Evolutionary conservation across 2,797 vertebrate species (phyloP).

Genomic region (Darevskia mixta): DNA sequence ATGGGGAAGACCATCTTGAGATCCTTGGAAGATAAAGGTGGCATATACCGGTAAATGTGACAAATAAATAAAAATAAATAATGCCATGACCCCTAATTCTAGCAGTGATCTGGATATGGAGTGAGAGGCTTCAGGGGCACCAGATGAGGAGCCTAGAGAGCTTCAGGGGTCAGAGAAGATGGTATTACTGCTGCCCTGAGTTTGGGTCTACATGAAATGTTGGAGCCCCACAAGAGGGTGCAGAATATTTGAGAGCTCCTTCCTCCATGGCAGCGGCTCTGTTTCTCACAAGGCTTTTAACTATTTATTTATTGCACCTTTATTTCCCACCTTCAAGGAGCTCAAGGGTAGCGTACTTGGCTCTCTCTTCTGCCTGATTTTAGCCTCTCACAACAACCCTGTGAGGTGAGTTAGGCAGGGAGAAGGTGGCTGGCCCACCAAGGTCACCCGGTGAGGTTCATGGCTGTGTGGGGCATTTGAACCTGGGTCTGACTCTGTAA

Average conservation of each 20-base stretch:
- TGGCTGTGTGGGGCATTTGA: not conserved
- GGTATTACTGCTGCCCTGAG: no score
- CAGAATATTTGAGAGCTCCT: not conserved
- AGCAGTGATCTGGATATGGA: no score
- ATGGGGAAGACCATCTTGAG: no score
- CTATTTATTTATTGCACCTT: not conserved
- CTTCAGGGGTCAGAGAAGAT: no score
- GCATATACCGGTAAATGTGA: no score
- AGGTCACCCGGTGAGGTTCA: not conserved
- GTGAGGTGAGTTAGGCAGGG: not conserved
- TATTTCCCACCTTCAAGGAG: not conserved
- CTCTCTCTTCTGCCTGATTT: not conserved
- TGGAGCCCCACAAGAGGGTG: not conserved
- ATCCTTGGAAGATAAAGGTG: no score
- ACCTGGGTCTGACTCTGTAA: no score
- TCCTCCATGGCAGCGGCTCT: not conserved
- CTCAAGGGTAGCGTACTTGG: not conserved
- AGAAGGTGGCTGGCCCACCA: not conserved
- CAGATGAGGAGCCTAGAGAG: no score
- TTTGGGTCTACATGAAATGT: not conserved
- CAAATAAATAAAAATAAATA: no score
- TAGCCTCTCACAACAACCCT: not conserved
- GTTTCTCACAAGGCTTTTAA: not conserved
- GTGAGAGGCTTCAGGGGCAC: no score
- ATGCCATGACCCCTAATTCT: no score